Conservation (phyloP, 1,140 invertebrate species). For the Metopolophium dirhodum region DNA sequence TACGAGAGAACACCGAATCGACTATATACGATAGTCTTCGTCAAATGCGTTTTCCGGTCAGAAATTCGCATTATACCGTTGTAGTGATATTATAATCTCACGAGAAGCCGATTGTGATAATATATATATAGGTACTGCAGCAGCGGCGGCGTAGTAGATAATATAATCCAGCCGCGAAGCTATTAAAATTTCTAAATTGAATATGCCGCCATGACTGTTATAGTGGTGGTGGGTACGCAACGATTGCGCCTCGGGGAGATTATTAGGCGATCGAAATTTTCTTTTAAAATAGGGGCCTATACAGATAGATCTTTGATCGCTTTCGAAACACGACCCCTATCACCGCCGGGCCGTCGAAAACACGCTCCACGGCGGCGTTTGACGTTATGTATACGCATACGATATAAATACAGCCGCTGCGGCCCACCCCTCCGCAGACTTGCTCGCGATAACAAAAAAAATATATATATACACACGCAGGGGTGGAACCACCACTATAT, state of each 20-base stretch:
- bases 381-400: background rate
- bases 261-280: constrained; percentile 1
- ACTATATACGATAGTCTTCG: background rate
- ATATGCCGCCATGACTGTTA: background rate
- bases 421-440: background rate
- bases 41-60: background rate
- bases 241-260: background rate
- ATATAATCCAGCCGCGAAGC: background rate
- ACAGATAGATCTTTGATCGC: background rate
- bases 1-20: background rate
- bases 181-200: constrained; percentile 10
- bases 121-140: background rate
- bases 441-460: background rate
- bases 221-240: background rate
- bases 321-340: constrained; percentile 1
- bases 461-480: background rate
- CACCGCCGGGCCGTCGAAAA: background rate
- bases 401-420: background rate
- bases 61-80: background rate
- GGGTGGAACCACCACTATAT: background rate
- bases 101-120: background rate
- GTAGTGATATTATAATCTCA: background rate
- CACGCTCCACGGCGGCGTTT: background rate
- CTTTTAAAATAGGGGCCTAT: background rate
- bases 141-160: background rate